Base-by-base conservation (phyloP, 2,797 vertebrate genomes). In the Hippocampus kuda region DNA sequence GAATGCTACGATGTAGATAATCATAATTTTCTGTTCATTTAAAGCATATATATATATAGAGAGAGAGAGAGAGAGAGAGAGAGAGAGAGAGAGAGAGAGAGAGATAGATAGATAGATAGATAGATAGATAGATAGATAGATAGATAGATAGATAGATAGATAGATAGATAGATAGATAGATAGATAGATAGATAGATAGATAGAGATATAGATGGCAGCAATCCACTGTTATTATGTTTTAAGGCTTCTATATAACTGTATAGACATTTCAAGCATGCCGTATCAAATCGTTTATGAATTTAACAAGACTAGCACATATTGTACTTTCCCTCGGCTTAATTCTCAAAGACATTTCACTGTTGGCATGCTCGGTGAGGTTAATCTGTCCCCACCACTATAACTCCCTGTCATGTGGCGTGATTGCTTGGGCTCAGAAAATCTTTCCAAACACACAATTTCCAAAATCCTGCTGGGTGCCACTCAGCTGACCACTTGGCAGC, bases 341-440 rank as follows among this genome's bases (percentile, higher is more conserved):
- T 67, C 30, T 67, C 65, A 42, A 64, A 66, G 24, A 51, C 46
- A 34, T 51, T 20, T 66, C 16, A 27, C 44, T 27, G 38, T 38
- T 15, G 24, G 49, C 49, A 56, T n/a, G 30, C 49, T 67, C n/a
- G 66, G 51, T 68, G 71, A 77, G 74, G 81, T 84, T 91, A 89
- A 91, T 91, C 88, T 81, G 70, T 80, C 78, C 66, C 30, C 30
- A 22, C 66, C 42, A 48, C 46, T 16, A 9, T 54, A 30, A 38
- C 51, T 54, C 27, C 34, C 26, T 3, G 48, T 67, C 66, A 67
- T 53, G 66, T 56, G 66, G 30, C 10, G 10, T 20, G 49, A 56
- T 48, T 20, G 44, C 26, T 2, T 20, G 24, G 13, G 27, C 65
- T 48, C 26, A 26, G 48, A 65, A 44, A 65, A 65, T 48, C 63